Base-by-base conservation (phyloP, 2,888 invertebrate genomes). In the Acleris cristana region DNA sequence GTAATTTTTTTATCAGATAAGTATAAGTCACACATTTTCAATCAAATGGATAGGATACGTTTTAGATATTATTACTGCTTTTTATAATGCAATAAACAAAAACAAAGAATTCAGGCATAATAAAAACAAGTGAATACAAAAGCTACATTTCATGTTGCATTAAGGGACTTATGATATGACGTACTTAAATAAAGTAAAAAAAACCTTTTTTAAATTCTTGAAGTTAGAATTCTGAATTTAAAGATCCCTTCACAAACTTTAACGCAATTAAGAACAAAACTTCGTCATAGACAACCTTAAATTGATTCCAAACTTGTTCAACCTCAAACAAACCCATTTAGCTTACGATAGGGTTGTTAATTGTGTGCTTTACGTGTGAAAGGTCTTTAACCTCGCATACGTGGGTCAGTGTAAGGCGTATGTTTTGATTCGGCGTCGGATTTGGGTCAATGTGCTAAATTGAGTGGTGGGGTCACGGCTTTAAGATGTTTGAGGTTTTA, bases 341-440 rank as follows among this genome's bases (percentile, higher is more conserved):
- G n/a, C 0, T 0, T 1, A 53, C 18, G 19, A 70, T 81, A 83
- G 69, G 73, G 76, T 56, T 44, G 65, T 75, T 71, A 77, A 61
- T 70, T 75, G 76, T 71, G 62, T 71, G 58, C 71, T 72, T 60
- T 72, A 67, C 67, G 58, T 56, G 64, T 60, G 62, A 73, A 69
- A 81, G 85, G 86, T 84, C 81, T 75, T 85, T 87, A 86, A 89
- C 87, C 90, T 85, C 83, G 71, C 78, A 80, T 77, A 82, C 85
- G 79, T 85, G 74, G 85, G 86, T 84, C 85, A 85, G 83, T 77
- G 84, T 82, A 83, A 86, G 75, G 70, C 64, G 61, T 65, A 62
- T 61, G 64, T 69, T 69, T 69, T 76, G 74, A 75, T 75, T 72
- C 71, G 71, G 66, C 70, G 45, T 62, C 70, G 54, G 57, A 65